A percentile compares a stretch with the other conserved stretches of the same genome.
Evolutionary conservation across 92 coral and sea anemone genomes (phyloP).

Genomic region (Epizoanthus ramosus): DNA sequence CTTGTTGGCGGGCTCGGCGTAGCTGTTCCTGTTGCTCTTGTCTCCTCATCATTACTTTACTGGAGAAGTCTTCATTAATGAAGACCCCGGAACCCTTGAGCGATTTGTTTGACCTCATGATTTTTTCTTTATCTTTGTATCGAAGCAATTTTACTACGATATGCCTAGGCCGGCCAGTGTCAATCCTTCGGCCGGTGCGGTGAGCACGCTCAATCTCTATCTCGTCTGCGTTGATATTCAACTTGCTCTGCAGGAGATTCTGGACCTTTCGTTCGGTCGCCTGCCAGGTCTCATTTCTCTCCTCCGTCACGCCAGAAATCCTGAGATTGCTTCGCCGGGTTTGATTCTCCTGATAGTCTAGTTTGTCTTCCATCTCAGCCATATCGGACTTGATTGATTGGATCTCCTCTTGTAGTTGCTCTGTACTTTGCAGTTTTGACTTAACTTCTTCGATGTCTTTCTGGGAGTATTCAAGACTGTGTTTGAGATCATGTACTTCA

Average conservation of each 20-base stretch:
- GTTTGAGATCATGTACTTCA: too few relatives aligned
- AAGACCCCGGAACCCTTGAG: constrained; percentile 1
- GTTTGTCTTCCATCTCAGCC: constrained; percentile 1
- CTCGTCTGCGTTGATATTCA: background rate
- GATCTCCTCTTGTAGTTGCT: constrained; percentile 1
- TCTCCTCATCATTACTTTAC: constrained; percentile 5
- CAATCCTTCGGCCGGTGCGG: constrained; percentile 13
- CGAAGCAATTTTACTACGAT: background rate
- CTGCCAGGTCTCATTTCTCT: constrained; percentile 10
- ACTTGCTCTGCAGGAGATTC: constrained; percentile 16
- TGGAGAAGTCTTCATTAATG: constrained; percentile 14
- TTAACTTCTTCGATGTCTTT: too few relatives aligned
- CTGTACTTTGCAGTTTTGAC: background rate
- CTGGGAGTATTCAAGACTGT: too few relatives aligned
- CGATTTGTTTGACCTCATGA: constrained; percentile 6
- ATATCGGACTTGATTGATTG: constrained; percentile 3
- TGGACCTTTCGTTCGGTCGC: constrained; percentile 19
- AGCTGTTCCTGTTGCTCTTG: constrained; percentile 21
- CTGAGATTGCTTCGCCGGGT: constrained; percentile 9
- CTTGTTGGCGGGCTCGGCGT: constrained; percentile 17
- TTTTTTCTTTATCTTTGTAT: constrained; percentile 10
- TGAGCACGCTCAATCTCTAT: background rate
- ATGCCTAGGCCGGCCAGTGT: constrained; percentile 6
- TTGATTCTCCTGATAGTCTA: constrained; percentile 14
- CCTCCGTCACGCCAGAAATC: constrained; percentile 9